phyloP scores from a whole-genome alignment of 2,113 vertebrate species.

The Atlantisia rogersi region DNA sequence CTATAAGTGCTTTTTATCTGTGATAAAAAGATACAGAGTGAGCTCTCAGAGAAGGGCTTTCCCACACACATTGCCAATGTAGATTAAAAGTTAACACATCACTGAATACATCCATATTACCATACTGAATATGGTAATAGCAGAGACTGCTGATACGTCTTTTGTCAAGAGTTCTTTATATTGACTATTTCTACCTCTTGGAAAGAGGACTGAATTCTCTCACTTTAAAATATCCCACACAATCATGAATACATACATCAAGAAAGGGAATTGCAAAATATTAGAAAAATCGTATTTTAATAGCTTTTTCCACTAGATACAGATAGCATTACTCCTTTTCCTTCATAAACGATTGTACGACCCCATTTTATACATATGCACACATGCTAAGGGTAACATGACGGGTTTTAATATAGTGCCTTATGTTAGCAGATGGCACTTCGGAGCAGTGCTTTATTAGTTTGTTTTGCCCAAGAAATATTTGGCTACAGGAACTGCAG shows the following conservation, averaged over 20 bases:
- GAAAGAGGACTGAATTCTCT: not conserved
- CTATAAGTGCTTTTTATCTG: not conserved
- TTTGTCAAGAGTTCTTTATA: not conserved
- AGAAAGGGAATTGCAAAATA: not conserved
- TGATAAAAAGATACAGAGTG: not conserved
- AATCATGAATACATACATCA: fast-evolving
- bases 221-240: not conserved
- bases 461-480: conserved; percentile 39
- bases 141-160: not conserved
- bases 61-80: not conserved
- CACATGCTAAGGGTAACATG: not conserved
- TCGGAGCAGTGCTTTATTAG: not conserved
- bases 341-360: not conserved
- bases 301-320: not conserved
- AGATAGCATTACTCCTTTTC: not conserved
- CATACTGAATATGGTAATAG: not conserved
- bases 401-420: not conserved
- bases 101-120: not conserved
- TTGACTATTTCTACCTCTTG: not conserved
- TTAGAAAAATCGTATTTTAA: not conserved
- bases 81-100: not conserved
- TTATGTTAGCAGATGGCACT: conserved; percentile 2
- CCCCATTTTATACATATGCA: not conserved
- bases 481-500: conserved; percentile 20
- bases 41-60: not conserved